Evolutionary conservation across 1,140 invertebrate genomes (phyloP), one percentile per base, ranked within the genome.

Genomic region (Drosophila arizonae): DNA sequence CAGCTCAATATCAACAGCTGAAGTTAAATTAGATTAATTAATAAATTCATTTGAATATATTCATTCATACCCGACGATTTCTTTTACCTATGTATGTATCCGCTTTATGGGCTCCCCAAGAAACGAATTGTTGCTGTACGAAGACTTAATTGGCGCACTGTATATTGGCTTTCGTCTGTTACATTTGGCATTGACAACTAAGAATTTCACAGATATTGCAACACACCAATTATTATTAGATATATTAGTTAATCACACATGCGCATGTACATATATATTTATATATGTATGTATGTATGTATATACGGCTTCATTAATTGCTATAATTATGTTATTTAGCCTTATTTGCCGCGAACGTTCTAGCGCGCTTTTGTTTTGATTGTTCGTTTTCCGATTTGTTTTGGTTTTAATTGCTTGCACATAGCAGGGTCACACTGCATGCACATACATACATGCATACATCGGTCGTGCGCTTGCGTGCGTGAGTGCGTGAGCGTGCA

Each of bases 321-420:
- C 30, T 50, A 24, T 17, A 73, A 69, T 73, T 73, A 73, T 62
- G 56, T 50, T 69, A 56, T 73, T 68, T 56, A 62, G 65, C 71
- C 71, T 62, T 73, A 73, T 50, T 61, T 62, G 65, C 56, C 56
- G 57, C 64, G 21, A 68, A 15, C 50, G 36, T 50, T 73, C 65
- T 61, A 15, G 43, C 43, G 2, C 43, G 43, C 15, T 45, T 45
- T 45, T 15, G 43, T 17, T 17, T 45, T 45, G 43, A n/a, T 45
- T 45, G 13, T 24, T 24, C 30, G 17, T 50, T 73, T 73, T 60
- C 39, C 33, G 9, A 17, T 55, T 55, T 30, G 52, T 55, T 55
- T 56, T 56, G 17, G 11, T 26, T 36, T 41, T 46, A 24, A 58
- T 46, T 17, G 41, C 30, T 30, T 33, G 58, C 58, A 4, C 28